These are phyloP conservation scores for Hydractinia symbiolongicarpus DNA, from an alignment of 30 jellyfish, hydroid and myxozoan genomes.

Conservation along the genomic window DNA sequence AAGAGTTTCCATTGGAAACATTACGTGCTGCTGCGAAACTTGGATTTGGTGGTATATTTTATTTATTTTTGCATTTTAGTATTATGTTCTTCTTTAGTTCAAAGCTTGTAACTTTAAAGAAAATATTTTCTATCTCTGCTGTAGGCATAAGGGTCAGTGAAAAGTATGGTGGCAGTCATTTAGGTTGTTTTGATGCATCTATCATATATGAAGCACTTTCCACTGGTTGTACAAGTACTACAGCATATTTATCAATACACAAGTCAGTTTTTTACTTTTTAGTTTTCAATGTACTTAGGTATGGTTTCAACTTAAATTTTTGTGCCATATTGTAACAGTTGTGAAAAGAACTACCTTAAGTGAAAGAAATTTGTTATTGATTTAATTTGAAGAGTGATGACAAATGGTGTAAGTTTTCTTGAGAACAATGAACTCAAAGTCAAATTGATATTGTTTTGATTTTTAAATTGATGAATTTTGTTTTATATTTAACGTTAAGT, in stretches of 20 bases:
- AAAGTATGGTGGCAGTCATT: slow-evolving; percentile 77
- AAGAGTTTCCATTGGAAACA: slow-evolving; percentile 62
- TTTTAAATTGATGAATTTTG: too few relatives aligned
- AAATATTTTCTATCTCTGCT: not conserved
- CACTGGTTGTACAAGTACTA: slow-evolving; percentile 90
- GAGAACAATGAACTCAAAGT: too few relatives aligned
- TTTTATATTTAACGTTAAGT: too few relatives aligned
- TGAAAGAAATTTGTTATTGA: too few relatives aligned
- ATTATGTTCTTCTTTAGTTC: not conserved
- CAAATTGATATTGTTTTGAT: too few relatives aligned
- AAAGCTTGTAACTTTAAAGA: not conserved
- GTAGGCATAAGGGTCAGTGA: slow-evolving; percentile 75
- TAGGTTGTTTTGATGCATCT: slow-evolving; percentile 76
- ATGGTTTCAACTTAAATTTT: too few relatives aligned
- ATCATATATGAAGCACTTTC: slow-evolving; percentile 80
- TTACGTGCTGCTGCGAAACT: slow-evolving; percentile 46
- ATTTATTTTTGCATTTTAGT: not conserved
- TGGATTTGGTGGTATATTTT: slow-evolving; percentile 53
- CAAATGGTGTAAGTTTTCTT: too few relatives aligned
- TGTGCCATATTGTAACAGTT: too few relatives aligned
- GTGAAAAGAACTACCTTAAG: too few relatives aligned
- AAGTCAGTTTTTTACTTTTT: slow-evolving; percentile 33
- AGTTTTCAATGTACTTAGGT: too few relatives aligned
- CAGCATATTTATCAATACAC: slow-evolving; percentile 80
- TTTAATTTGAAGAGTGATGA: too few relatives aligned